Base-by-base conservation (phyloP, 2,797 vertebrate genomes). In the Echiichthys vipera region DNA sequence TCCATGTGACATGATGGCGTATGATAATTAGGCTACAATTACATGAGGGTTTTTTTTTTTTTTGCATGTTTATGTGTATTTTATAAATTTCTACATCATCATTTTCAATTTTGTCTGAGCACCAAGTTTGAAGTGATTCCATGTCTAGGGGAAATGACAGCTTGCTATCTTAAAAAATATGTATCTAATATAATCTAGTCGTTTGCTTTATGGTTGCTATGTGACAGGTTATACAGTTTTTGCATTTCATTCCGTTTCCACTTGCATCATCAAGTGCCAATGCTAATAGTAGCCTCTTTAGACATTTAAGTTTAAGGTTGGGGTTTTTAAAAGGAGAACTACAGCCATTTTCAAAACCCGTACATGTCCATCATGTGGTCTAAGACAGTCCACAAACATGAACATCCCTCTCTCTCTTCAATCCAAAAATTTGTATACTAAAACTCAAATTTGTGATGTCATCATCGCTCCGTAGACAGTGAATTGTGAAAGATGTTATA, bases 1-100 rank as follows among this genome's bases (percentile, higher is more conserved):
- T 83, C 81, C 89, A 83, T 85, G 85, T 81, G 83, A 88, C 80
- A 73, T 65, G 56, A 36, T 76, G 74, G 36, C 37, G 15, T 32
- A 49, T 9, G 63, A 49, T 65, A 29, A 64, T 81, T 69, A n/a
- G n/a, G n/a, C n/a, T n/a, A 56, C 49, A 66, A 49, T 37, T 57
- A 45, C 65, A 29, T 8, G 2, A 6, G 12, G n/a, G n/a, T n/a
- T n/a, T 6, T 15, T 7, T 15, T 56, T 18, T 24, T 25, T 14
- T 15, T 11, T 20, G 2, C 7, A 27, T 7, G n/a, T 62, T 7
- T 25, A 2, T 3, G 13, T 36, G 17, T 1, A 3, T 45, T 39
- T 62, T 18, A 27, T 55, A 24, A 5, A 15, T 24, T 6, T 12
- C 12, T 14, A n/a, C 34, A 37, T n/a, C 0, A 7, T 11, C 45